Base-by-base conservation (phyloP, 2,113 vertebrate genomes). In the Passer domesticus region DNA sequence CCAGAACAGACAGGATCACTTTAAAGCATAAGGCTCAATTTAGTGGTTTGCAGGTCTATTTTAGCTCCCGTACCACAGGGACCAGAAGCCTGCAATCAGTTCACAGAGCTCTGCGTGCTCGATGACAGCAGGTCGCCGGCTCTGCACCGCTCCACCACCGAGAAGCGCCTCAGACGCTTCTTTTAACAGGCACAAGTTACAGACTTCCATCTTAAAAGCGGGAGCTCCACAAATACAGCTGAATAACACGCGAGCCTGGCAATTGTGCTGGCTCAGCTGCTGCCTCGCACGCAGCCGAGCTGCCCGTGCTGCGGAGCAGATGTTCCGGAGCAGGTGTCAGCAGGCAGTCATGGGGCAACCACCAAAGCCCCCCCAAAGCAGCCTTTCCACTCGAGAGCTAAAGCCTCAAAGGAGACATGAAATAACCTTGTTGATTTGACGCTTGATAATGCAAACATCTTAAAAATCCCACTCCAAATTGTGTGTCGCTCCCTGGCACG, bases 181-280 rank as follows among this genome's bases (percentile, higher is more conserved):
- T 30, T 39, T 11, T 28, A 83, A 69, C 50, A 83, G 50, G 79
- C 43, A 1, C 12, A 27, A 56, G 25, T 66, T 50, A 80, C 52
- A 76, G 78, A 56, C 33, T 44, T 44, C 30, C 69, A 55, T 24
- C 56, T 87, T 63, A 55, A 59, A 91, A 84, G 83, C 63, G 35
- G n/a, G 19, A 78, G 46, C 25, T 79, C 55, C n/a, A 24, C 7
- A 6, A 11, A 22, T 3, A 55, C 21, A 50, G 49, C 78, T 63
- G 58, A 88, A 50, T 67, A 66, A 58, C 20, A 62, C 1, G 49
- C 9, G 21, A 81, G 68, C 39, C 39, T n/a, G 73, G 76, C 70
- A 78, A 70, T 56, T 28, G 55, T 75, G 92, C 90, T 90, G 73
- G 33, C 80, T 94, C 93, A 87, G 93, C 91, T 70, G 78, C 81